Conservation (phyloP, 2,797 vertebrate genomes). For the Clamator glandarius region DNA sequence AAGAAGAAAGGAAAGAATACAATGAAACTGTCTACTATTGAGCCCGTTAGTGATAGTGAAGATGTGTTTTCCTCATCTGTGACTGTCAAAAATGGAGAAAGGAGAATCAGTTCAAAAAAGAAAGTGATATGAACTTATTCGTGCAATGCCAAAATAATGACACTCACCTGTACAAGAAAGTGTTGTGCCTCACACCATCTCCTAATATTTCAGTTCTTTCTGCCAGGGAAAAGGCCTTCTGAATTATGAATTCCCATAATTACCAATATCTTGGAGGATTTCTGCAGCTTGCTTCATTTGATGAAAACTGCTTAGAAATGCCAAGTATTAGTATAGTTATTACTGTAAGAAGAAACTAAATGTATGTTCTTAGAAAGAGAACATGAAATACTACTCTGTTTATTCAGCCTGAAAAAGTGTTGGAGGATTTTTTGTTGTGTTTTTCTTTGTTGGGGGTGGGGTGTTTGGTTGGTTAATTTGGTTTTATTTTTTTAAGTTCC, state of each 20-base stretch:
- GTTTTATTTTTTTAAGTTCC: background rate
- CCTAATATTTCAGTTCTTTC: background rate
- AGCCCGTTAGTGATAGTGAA: background rate
- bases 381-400: background rate
- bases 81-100: background rate
- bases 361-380: background rate
- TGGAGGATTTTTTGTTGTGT: background rate
- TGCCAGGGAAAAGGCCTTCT: background rate
- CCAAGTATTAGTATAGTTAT: background rate
- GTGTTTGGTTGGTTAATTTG: accelerated
- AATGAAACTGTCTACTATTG: background rate
- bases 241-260: background rate
- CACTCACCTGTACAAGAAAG: background rate
- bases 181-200: background rate
- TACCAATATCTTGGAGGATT: background rate
- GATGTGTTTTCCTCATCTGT: background rate
- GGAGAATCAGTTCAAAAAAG: background rate
- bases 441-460: background rate
- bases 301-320: background rate
- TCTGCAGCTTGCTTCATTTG: background rate
- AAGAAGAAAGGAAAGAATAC: background rate
- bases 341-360: background rate
- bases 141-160: background rate
- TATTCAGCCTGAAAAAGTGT: background rate
- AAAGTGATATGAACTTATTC: background rate